Evolutionary conservation across 2,113 vertebrate species (phyloP), one percentile per base, ranked within the genome.

Genomic region (Peromyscus polionotus): DNA sequence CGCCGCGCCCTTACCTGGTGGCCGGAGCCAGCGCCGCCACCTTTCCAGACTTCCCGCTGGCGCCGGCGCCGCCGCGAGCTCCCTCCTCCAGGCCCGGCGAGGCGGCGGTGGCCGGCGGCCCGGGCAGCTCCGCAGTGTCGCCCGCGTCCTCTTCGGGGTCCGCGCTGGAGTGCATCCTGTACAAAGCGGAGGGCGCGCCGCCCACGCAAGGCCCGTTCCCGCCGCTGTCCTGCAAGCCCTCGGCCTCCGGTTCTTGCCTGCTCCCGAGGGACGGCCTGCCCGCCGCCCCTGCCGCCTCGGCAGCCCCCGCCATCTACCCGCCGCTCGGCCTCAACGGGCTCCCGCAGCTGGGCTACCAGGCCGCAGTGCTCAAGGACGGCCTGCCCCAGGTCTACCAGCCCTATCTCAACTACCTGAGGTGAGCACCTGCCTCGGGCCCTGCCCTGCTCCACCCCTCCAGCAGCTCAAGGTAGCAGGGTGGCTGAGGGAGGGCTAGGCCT

Each of bases 391-490:
- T 99, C 33, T 98, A 98, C 95, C 98, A 98, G 70, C 97, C 98
- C 2, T 99, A 98, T 96, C 96, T 98, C 89, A 98, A 98, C 95
- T 99, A 99, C 75, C 87, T 98, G 79, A 98, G 99, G 99, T 99
- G 98, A 98, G 98, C 51, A 42, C 26, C 45, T 33, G 51, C 26
- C 0, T 28, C 20, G 1, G 0, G 19, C 4, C 26, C n/a, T 5
- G 11, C 28, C 48, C n/a, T 1, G 63, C 63, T 14, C 33, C 20
- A 19, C 75, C 33, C 31, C 13, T 24, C 36, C 20, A 17, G n/a
- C n/a, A 28, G 3, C 59, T 65, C 59, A 1, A 14, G 39, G 59
- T 42, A 10, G 59, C 81, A 63, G 26, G 31, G 36, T 7, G 75
- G 4, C 48, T 28, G 19, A 7, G 7, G 36, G 70, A 11, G 51